Conservation (phyloP, 2,113 vertebrate species). For the Colius striatus region DNA sequence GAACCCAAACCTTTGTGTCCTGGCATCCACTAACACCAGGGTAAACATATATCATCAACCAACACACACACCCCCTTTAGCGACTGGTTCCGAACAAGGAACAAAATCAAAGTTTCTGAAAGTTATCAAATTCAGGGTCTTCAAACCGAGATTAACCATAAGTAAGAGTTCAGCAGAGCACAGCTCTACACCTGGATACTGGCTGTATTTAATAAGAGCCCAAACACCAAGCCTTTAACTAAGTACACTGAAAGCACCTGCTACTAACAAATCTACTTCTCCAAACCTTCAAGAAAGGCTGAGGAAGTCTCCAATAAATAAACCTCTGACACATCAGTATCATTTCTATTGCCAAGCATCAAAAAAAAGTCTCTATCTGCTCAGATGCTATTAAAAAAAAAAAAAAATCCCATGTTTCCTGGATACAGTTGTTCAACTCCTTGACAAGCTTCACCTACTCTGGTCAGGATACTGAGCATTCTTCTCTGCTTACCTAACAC, state of each 20-base stretch:
- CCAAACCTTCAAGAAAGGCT: background rate
- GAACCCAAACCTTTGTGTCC: background rate
- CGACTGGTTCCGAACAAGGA: background rate
- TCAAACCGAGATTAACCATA: background rate
- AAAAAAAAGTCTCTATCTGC: background rate
- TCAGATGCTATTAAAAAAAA: background rate
- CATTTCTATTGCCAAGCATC: background rate
- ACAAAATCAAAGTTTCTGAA: background rate
- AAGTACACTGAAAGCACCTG: background rate
- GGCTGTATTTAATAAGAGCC: background rate
- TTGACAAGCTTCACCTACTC: conserved; percentile 31
- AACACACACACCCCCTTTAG: background rate
- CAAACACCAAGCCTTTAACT: background rate
- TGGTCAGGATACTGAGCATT: conserved; percentile 7
- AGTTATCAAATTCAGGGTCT: background rate
- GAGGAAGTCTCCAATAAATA: background rate
- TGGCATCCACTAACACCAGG: background rate
- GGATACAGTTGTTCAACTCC: conserved; percentile 15
- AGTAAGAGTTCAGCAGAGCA: background rate
- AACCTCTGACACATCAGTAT: background rate
- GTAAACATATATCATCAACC: background rate
- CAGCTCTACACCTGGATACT: background rate
- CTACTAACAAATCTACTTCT: background rate
- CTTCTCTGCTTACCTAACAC: conserved; percentile 27
- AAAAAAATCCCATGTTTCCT: background rate